Base-by-base conservation (phyloP, 1,140 invertebrate genomes). In the Zaprionus inermis region DNA sequence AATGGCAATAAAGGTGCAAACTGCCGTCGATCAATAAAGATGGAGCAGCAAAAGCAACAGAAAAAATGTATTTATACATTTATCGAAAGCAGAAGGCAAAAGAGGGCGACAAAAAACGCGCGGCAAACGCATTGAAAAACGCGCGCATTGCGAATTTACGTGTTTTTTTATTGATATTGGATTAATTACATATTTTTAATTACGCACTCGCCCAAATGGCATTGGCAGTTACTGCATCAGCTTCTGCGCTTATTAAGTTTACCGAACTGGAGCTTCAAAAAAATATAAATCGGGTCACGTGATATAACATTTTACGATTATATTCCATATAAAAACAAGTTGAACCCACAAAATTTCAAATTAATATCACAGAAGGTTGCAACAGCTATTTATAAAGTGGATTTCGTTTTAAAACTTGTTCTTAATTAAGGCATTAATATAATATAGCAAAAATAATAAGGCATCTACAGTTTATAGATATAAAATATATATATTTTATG, bases 1-100 rank as follows among this genome's bases (percentile, higher is more conserved):
- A 20, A n/a, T n/a, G 20, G 46, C 16, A 74, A 74, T 70, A 74
- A 74, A 74, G 66, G 66, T 74, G 71, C 57, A 69, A 69, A 57
- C 16, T 30, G 58, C 41, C 38, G 52, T 18, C 34, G 52, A 57
- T 63, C 66, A 32, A 63, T 64, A 64, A 63, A 52, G 38, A 20
- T 36, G n/a, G 5, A 44, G 16, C n/a, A 41, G 1, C 10, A 38
- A 38, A 10, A 52, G 9, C 22, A 22, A 54, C 20, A 30, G 14
- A 14, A 52, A 54, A 52, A 28, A 11, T 5, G 20, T 2, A 20
- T 20, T 41, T 44, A 34, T 55, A 54, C 28, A 54, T 55, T 65
- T 34, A 28, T 28, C 24, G 24, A 28, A 28, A 28, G 24, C 24
- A 28, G 24, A 3, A 28, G 30, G 28, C 28, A 28, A 38, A 38